These are phyloP conservation scores for Drosophila vallismaia DNA, from an alignment of 2,888 invertebrate genomes.

Conservation along the genomic window DNA sequence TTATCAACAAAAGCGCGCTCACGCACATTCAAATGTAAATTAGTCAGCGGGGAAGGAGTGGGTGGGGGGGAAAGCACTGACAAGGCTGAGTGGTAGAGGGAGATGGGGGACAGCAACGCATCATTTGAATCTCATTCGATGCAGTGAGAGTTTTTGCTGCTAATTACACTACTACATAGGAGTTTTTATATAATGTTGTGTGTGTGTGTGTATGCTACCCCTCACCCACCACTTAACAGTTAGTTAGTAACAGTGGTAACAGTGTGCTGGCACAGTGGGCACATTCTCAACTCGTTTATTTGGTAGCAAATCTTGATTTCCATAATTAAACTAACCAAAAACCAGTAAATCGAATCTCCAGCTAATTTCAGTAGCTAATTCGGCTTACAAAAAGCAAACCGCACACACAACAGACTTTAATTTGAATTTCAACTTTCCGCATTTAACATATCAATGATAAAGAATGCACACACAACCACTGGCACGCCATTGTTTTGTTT, in stretches of 20 bases:
- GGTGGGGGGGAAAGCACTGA: background rate
- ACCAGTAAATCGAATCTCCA: constrained; percentile 19
- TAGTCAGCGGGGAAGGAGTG: constrained; percentile 7
- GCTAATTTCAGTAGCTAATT: constrained; percentile 34
- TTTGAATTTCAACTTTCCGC: constrained; percentile 41
- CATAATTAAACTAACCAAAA: constrained; percentile 23
- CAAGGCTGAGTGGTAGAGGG: background rate
- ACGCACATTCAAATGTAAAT: constrained; percentile 71
- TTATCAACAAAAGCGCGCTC: constrained; percentile 65
- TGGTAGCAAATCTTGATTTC: constrained; percentile 15
- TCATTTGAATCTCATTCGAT: constrained; percentile 23
- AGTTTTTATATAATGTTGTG: constrained; percentile 7
- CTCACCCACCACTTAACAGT: no score
- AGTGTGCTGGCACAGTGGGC: background rate
- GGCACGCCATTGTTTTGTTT: constrained; percentile 28
- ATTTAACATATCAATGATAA: constrained; percentile 45
- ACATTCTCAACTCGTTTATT: constrained; percentile 12
- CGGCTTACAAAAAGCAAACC: background rate
- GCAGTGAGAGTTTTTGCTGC: constrained; percentile 52
- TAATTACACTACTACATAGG: constrained; percentile 58
- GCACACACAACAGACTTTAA: constrained; percentile 14
- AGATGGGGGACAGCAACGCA: constrained; percentile 24
- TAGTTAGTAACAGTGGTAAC: constrained; percentile 28
- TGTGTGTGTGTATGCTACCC: background rate
- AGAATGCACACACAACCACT: constrained; percentile 42